A percentile compares a stretch with the other conserved stretches of the same genome.
phyloP scores from a whole-genome alignment of 1,140 invertebrate species.

The Brevipalpus yothersi region DNA sequence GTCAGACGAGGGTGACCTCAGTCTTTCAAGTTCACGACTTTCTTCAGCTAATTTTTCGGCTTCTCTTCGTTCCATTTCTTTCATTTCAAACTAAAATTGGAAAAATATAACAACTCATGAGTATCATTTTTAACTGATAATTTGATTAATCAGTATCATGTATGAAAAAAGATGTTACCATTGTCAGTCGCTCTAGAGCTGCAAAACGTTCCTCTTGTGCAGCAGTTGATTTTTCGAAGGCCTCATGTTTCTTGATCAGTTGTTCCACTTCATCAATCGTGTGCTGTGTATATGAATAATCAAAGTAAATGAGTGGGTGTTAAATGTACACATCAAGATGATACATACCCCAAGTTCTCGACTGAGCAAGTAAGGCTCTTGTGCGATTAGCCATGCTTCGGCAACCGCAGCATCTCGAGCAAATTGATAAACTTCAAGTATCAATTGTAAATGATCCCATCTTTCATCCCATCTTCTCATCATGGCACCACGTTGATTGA shows the following conservation, averaged over 20 bases:
- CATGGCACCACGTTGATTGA: constrained; percentile 70
- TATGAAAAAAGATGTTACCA: constrained; percentile 32
- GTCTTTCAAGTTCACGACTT: constrained; percentile 32
- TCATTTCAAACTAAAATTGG: constrained; percentile 64
- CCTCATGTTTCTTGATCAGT: constrained; percentile 97
- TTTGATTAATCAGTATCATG: too few species aligned
- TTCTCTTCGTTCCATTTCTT: constrained; percentile 58
- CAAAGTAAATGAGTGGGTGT: too few species aligned
- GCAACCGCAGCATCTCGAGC: constrained; percentile 95
- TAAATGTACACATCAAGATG: not conserved
- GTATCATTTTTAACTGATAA: too few species aligned
- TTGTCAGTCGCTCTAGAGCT: constrained; percentile 86
- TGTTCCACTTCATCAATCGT: constrained; percentile 97
- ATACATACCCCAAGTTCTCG: constrained; percentile 60
- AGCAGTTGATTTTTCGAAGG: constrained; percentile 94
- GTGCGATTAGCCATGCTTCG: constrained; percentile 93
- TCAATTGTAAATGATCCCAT: constrained; percentile 88
- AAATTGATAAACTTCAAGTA: constrained; percentile 98
- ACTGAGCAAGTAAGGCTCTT: constrained; percentile 93
- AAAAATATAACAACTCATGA: too few species aligned
- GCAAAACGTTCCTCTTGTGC: constrained; percentile 97
- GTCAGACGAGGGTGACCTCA: constrained; percentile 29
- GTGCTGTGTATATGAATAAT: constrained; percentile 29
- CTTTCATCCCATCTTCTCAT: constrained; percentile 89
- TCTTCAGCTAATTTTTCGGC: too few species aligned